Percentiles rank a stretch among this genome's conserved stretches.
phyloP scores from a whole-genome alignment of 2,797 vertebrate species.

The Alcedo quadribrachys region DNA sequence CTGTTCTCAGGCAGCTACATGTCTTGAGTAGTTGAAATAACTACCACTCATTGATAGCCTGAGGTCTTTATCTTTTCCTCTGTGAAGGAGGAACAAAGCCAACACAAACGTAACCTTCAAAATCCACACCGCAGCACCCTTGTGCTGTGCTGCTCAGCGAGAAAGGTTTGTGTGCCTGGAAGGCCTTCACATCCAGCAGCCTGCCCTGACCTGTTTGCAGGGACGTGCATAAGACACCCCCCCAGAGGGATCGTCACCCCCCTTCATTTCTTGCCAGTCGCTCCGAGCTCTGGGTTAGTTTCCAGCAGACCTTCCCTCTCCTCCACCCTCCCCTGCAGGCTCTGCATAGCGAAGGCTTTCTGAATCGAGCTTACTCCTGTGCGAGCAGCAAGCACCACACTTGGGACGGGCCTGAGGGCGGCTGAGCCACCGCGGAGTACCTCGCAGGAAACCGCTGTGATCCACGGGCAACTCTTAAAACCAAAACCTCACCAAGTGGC shows the following conservation, averaged over 20 bases:
- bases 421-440: background rate
- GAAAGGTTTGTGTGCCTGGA: conserved; percentile 26
- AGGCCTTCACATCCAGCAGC: conserved; percentile 16
- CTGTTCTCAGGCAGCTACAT: conserved; percentile 49
- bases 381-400: background rate
- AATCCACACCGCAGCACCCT: background rate
- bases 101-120: conserved; percentile 50
- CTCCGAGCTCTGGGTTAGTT: background rate
- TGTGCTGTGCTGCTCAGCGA: background rate
- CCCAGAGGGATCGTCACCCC: background rate
- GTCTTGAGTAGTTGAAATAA: conserved; percentile 58
- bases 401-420: background rate
- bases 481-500: background rate
- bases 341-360: background rate
- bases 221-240: background rate
- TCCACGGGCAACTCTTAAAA: background rate
- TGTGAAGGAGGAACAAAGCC: conserved; percentile 28
- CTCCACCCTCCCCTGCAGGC: conserved; percentile 24
- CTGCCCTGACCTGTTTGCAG: conserved; percentile 32
- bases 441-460: background rate
- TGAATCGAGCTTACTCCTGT: background rate
- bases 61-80: conserved; percentile 51
- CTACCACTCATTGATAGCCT: conserved; percentile 61
- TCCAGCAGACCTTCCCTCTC: conserved; percentile 18
- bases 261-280: background rate